Evolutionary conservation across 2,113 vertebrate species (phyloP).

Genomic region (Ifrita kowaldi): DNA sequence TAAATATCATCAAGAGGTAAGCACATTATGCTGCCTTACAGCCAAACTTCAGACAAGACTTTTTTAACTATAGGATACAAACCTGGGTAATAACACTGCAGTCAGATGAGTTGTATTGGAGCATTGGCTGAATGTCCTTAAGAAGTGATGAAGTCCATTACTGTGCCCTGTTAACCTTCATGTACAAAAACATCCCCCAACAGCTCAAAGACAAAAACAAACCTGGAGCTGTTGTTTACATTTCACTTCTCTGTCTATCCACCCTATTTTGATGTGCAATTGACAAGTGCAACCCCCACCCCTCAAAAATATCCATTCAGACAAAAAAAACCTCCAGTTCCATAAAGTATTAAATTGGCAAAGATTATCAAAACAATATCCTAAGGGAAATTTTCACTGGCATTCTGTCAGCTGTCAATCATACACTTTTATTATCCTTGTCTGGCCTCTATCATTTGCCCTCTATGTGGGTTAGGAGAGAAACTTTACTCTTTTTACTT

Average conservation of each 20-base stretch:
- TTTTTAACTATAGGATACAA: background rate
- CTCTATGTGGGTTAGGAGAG: background rate
- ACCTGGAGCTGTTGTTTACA: slow-evolving; percentile 63
- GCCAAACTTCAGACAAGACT: background rate
- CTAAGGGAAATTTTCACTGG: slow-evolving; percentile 36
- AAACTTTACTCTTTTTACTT: background rate
- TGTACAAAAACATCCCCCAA: slow-evolving; percentile 13
- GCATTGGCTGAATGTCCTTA: background rate
- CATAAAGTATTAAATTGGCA: slow-evolving; percentile 33
- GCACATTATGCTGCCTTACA: background rate
- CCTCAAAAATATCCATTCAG: background rate
- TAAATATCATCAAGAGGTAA: background rate
- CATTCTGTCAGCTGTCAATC: slow-evolving; percentile 55
- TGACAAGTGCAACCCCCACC: slow-evolving; percentile 41
- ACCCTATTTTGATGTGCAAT: slow-evolving; percentile 33
- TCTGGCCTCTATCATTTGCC: slow-evolving; percentile 45
- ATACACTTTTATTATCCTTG: slow-evolving; percentile 46
- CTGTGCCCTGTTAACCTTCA: slow-evolving; percentile 27
- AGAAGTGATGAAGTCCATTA: background rate
- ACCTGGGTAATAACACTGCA: background rate
- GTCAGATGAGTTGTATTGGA: background rate
- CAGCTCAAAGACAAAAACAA: slow-evolving; percentile 38
- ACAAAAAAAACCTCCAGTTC: background rate
- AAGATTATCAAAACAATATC: slow-evolving; percentile 65
- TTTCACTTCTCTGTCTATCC: slow-evolving; percentile 2